Evolutionary conservation across 2,797 vertebrate species (phyloP), one percentile per base, ranked within the genome.

Genomic region (Eurystomus glaucurus): DNA sequence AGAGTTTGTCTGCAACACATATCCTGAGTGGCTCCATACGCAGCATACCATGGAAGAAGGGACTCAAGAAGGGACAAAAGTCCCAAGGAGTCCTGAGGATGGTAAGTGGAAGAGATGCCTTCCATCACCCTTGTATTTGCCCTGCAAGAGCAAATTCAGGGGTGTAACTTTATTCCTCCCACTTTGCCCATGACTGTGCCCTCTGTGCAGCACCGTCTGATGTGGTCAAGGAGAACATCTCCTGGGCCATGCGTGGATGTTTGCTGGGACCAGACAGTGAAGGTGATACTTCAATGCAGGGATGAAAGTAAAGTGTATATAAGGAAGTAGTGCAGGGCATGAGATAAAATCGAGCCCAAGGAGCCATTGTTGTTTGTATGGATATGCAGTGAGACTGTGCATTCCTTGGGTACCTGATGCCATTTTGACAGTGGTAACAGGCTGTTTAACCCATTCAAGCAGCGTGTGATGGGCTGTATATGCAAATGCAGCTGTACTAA

Each of bases 221-320:
- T 15, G 45, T 3, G 39, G 21, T 26, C 62, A 64, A 21, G 51
- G 37, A n/a, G 37, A 57, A 8, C 10, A 39, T 3, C 10, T 60
- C 23, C 14, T 20, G 31, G 45, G 33, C 45, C 45, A 15, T 0
- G 1, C 10, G 31, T 60, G 41, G 18, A 5, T 0, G 0, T 43
- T 33, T 66, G 35, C 7, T 64, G 48, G 18, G 14, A 10, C 7
- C 29, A 33, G 14, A 18, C 4, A 3, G 10, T 65, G 39, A 35
- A 86, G 20, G 20, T 18, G 14, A 10, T 48, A 39, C 5, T 33
- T 52, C 28, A 57, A 0, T 20, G 29, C 3, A n/a, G 35, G 25
- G 29, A 3, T n/a, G 26, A 90, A 75, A 12, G 10, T 18, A 43
- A 81, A 55, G 12, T 7, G 10, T 48, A 13, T 4, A 8, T 21